Evolutionary conservation across 2,797 vertebrate genomes (phyloP), one percentile per base, ranked within the genome.

Genomic region (Mastacembelus armatus): DNA sequence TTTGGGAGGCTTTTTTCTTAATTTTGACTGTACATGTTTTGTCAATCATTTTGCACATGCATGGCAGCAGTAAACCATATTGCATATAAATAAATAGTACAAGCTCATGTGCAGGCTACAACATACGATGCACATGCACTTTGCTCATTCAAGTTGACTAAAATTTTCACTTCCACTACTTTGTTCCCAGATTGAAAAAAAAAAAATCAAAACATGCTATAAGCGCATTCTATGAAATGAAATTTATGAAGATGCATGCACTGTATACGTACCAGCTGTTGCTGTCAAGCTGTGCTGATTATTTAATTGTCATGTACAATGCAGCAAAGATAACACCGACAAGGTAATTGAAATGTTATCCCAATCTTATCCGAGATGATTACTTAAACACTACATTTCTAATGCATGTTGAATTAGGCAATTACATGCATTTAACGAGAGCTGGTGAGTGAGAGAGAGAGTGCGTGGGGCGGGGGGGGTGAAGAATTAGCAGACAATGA

Each of bases 321-420:
- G 82, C 54, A 10, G 85, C 70, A 75, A 69, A 88, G 90, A 91
- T 87, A 91, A 88, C 66, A 64, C 48, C 66, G 59, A 73, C 76
- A 72, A 87, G 80, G 78, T 90, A 91, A 92, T 92, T 92, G 87
- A 92, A 92, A 92, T 87, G 87, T 92, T 89, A 91, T 90, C 89
- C 87, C 83, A 82, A 88, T 89, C 87, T 89, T 85, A 92, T 92
- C 87, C 68, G 71, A 71, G 81, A 89, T 91, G 85, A 92, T 92
- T 89, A 90, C 83, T 90, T 89, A 92, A 92, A 88, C 85, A 90
- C 87, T 87, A 89, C 87, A 90, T 89, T 89, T 90, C 86, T 91
- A 91, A 91, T 91, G 91, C 88, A 89, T 89, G 84, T 90, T 92
- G 89, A 89, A 93, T 92, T 90, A 92, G 88, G 85, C 91, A 92